These are phyloP conservation scores for Lithophane ornitopus DNA, from an alignment of 2,888 invertebrate species.

Conservation along the genomic window DNA sequence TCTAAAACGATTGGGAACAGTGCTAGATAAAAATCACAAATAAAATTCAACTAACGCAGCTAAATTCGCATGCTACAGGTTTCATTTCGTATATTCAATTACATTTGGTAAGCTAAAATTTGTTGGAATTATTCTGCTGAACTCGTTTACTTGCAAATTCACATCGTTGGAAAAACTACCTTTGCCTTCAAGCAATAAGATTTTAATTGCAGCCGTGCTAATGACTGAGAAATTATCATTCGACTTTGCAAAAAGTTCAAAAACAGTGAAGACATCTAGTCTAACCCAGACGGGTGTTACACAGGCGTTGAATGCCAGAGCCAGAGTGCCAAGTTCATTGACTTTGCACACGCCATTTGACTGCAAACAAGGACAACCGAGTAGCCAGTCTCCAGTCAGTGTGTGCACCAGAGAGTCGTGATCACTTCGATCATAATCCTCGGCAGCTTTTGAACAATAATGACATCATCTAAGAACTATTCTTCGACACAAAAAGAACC, in stretches of 20 bases:
- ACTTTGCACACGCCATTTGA: constrained; percentile 67
- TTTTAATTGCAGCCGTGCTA: constrained; percentile 22
- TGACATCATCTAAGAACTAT: constrained; percentile 58
- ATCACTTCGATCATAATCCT: constrained; percentile 35
- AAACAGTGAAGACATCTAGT: constrained; percentile 52
- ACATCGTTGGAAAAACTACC: constrained; percentile 27
- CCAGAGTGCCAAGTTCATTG: constrained; percentile 73
- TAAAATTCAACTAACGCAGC: neutral
- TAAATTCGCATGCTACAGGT: constrained; percentile 27
- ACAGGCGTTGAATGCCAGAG: constrained; percentile 44
- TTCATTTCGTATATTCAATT: constrained; percentile 45
- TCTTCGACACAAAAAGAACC: constrained; percentile 33
- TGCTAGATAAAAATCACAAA: constrained; percentile 15
- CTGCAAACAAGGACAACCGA: constrained; percentile 60
- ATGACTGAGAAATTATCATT: constrained; percentile 14
- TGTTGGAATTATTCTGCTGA: constrained; percentile 39
- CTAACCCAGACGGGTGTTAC: constrained; percentile 57
- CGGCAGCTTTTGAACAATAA: constrained; percentile 36
- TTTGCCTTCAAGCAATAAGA: constrained; percentile 30
- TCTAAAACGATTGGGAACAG: constrained; percentile 16
- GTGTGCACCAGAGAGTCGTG: constrained; percentile 30
- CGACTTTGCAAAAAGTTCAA: constrained; percentile 30
- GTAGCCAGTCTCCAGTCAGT: constrained; percentile 25
- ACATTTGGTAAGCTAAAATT: constrained; percentile 31
- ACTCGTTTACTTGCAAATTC: constrained; percentile 24